Base-by-base conservation (phyloP, 2,113 vertebrate species). In the Sebastes schlegelii region DNA sequence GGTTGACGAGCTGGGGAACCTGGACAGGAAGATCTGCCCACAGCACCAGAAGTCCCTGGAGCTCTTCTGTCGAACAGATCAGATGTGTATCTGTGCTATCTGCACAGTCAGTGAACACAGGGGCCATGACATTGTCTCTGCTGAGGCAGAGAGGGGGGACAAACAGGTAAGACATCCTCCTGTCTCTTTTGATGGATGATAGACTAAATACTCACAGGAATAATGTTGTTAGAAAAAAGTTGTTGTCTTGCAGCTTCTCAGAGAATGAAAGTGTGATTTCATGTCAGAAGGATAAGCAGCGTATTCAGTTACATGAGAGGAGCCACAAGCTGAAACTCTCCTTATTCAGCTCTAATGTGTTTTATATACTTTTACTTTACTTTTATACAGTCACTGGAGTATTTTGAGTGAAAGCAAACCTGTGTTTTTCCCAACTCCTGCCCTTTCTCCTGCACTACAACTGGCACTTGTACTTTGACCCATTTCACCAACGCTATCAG, bases 81-180 rank as follows among this genome's bases (percentile, higher is more conserved):
- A 90, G 49, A 92, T 82, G 86, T 95, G 87, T 42, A 89, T 96
- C 89, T 97, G 96, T 4, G 23, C 80, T 10, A 83, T 96, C 74
- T 96, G 97, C 92, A 96, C 95, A 0, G 95, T 96, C 92, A 96
- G 95, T 46, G 95, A 96, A 52, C 95, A 96, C 92, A 92, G 79
- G 61, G 95, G 95, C 48, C 95, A 96, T 19, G 94, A 96, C 89
- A 95, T 96, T 1, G 95, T 95, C 63, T 96, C 95, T 14, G 95
- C 95, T 7, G 95, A 96, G 89, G 94, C 95, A 4, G 95, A 96
- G 85, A 94, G 95, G 70, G 74, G 93, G 4, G 95, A 96, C 85
- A 96, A 96, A 62, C 95, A 96, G 95, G 95, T 96, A 89, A 90
- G 94, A 45, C 58, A 19, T 4, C 21, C 13, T 69, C 72, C 3